Conservation (phyloP, 2,888 invertebrate species). For the Esperia sulphurella region DNA sequence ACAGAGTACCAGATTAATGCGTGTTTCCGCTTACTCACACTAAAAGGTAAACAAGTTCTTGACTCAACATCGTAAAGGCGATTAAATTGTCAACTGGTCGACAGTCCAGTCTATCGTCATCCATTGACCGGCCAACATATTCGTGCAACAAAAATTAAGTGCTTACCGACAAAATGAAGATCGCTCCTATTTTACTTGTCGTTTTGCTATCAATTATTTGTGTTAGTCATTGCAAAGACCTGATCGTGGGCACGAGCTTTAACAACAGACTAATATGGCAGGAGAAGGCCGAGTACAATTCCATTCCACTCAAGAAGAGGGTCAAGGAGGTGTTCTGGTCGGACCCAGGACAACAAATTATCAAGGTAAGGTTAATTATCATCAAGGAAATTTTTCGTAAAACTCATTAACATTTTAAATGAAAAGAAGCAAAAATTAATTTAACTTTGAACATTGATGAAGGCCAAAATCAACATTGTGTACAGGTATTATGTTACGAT, state of each 20-base stretch:
- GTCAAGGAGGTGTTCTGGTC: conserved; percentile 69
- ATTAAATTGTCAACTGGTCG: conserved; percentile 10
- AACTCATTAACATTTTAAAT: neutral
- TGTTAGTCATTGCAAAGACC: conserved; percentile 54
- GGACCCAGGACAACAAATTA: conserved; percentile 66
- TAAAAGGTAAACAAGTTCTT: conserved; percentile 41
- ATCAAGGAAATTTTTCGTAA: neutral
- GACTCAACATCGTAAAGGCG: conserved; percentile 16
- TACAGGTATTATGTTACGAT: too few species aligned
- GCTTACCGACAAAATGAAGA: conserved; percentile 45
- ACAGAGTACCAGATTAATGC: conserved; percentile 21
- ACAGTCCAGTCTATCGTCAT: conserved; percentile 38
- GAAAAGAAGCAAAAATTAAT: neutral
- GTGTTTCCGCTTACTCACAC: conserved; percentile 43
- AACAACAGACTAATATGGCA: conserved; percentile 61
- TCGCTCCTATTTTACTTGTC: conserved; percentile 41
- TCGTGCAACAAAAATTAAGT: conserved; percentile 11
- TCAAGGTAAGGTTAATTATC: conserved; percentile 47
- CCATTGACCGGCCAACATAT: conserved; percentile 41
- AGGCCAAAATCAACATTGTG: too few species aligned
- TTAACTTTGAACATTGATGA: too few species aligned
- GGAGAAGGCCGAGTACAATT: conserved; percentile 63
- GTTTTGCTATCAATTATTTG: conserved; percentile 48
- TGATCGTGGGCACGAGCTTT: conserved; percentile 67
- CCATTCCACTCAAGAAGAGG: conserved; percentile 66